Base-by-base conservation (phyloP, 2,888 invertebrate species). In the Alentia gelatinosa region DNA sequence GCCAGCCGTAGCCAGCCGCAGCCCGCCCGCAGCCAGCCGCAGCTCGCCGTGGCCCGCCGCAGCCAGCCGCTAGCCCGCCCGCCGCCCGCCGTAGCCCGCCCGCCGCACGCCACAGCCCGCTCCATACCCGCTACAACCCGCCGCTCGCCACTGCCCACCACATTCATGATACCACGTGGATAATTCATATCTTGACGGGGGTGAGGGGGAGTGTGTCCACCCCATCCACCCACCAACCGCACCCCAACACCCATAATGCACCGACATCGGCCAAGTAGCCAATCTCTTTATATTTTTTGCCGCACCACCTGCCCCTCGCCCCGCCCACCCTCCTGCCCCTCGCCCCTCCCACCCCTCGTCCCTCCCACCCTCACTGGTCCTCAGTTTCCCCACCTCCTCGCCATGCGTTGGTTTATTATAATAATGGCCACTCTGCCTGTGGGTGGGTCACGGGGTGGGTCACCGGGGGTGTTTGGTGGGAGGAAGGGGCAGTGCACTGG, bases 131-230 rank as follows among this genome's bases (percentile, higher is more conserved):
- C 15, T 63, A 12, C 26, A 63, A 63, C n/a, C n/a, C n/a, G n/a
- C n/a, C n/a, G n/a, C n/a, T n/a, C n/a, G n/a, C n/a, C n/a, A n/a
- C n/a, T n/a, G 5, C 56, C 33, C 5, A 33, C 37, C 37, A 15
- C n/a, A 37, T 26, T 79, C 79, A 39, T 79, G 79, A 79, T 39
- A 79, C 23, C 37, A n/a, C 79, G 79, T 79, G 79, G 79, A 79
- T 79, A 79, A 79, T 79, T 79, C 39, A 74, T 33, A 74, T 74
- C 74, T 56, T 56, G 56, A n/a, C n/a, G 56, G 56, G 56, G 56
- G 56, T 56, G 56, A 56, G 56, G 9, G 56, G 19, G 56, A 56
- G 56, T 56, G 56, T 56, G 56, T 56, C 56, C 56, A 56, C 56
- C 56, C 56, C 56, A n/a, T 56, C 19, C 23, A 4, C 7, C 23